These are phyloP conservation scores for Pteropus alecto DNA, from an alignment of 2,113 vertebrate genomes.

Conservation along the genomic window DNA sequence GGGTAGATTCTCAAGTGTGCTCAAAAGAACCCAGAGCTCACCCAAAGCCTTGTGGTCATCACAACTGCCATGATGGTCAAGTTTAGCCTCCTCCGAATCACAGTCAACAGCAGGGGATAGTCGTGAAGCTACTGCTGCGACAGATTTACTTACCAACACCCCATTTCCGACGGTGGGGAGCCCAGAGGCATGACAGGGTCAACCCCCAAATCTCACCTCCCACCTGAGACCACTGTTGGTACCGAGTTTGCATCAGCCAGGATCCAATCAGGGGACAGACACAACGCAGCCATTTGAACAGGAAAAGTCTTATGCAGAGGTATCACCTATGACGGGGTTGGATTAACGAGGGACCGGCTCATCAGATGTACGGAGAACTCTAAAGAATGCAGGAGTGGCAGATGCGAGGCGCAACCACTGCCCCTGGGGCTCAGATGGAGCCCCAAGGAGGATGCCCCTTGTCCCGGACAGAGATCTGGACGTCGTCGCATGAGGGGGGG, in stretches of 20 bases:
- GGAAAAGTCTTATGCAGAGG: accelerated
- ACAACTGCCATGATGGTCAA: accelerated
- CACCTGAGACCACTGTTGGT: background rate
- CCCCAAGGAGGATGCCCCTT: background rate
- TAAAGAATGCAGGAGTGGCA: too few relatives aligned
- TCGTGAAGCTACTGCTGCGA: accelerated
- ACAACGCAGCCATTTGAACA: background rate
- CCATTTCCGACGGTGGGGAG: background rate
- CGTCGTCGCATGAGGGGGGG: background rate
- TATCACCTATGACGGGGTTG: accelerated
- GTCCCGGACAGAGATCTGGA: background rate
- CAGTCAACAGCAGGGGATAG: background rate
- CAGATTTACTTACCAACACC: accelerated
- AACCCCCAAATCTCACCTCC: background rate
- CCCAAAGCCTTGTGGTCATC: accelerated
- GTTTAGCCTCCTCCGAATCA: accelerated
- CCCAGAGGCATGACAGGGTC: background rate
- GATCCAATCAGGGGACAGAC: background rate
- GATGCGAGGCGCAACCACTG: background rate
- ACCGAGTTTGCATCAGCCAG: background rate
- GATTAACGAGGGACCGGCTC: background rate
- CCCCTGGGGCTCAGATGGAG: accelerated
- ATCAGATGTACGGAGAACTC: background rate
- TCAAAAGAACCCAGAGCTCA: accelerated
- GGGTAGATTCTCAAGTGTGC: accelerated